Evolutionary conservation across 2,113 vertebrate genomes (phyloP).

Genomic region (Pantherophis guttatus): DNA sequence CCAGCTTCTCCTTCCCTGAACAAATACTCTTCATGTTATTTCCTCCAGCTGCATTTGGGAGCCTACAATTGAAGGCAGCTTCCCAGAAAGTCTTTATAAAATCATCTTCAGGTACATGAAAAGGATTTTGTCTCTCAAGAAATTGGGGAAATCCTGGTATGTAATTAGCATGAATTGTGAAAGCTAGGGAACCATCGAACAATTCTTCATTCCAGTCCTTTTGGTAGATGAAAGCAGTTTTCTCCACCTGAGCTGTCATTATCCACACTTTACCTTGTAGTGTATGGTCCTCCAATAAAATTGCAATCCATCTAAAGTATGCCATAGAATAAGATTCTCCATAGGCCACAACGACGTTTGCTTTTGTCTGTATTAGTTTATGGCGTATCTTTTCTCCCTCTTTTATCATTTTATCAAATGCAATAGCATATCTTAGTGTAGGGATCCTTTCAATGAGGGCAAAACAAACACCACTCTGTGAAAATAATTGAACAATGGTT

Average conservation of each 20-base stretch:
- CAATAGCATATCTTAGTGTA: not conserved
- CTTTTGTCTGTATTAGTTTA: not conserved
- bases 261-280: not conserved
- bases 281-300: not conserved
- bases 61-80: not conserved
- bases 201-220: not conserved
- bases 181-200: not conserved
- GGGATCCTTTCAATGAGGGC: not conserved
- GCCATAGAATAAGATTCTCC: not conserved
- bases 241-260: not conserved
- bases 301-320: not conserved
- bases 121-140: not conserved
- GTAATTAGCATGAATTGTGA: not conserved
- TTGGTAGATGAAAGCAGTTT: not conserved
- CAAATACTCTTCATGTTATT: not conserved
- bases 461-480: not conserved
- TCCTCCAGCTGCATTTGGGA: not conserved
- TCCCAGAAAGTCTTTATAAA: not conserved
- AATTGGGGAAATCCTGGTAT: not conserved
- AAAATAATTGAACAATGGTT: not conserved
- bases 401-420: not conserved
- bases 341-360: not conserved
- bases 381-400: not conserved
- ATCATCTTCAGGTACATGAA: not conserved
- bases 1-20: not conserved